Evolutionary conservation across 2,888 invertebrate genomes (phyloP), one percentile per base, ranked within the genome.

Genomic region (Ischnura elegans): DNA sequence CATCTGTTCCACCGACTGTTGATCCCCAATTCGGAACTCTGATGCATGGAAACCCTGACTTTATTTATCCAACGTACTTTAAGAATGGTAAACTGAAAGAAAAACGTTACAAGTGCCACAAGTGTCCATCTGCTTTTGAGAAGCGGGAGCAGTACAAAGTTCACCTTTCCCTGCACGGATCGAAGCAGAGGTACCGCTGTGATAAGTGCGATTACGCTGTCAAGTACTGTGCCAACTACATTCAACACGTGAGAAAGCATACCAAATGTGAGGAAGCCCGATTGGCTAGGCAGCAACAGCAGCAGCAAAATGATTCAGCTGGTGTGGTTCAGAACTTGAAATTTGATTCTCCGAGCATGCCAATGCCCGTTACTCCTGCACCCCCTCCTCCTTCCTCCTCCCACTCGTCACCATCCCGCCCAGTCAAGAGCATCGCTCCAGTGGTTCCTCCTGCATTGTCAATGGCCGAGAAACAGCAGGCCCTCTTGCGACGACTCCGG

Each of bases 111-210:
- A 98, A 98, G 96, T 98, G 98, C 95, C 97, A 97, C 95, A 98
- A 98, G 96, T 98, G 98, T 95, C 98, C 98, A 0, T 98, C 98
- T 87, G 98, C 98, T 0, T 98, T 98, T 96, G 98, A 98, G 95
- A 98, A 98, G 96, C 96, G 98, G 76, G 97, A 98, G 95, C 98
- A 98, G 95, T 98, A 98, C 95, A 98, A 98, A 95, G 97, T 98
- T 46, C 98, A 98, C 96, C 96, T 98, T 95, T 97, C 97, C 36
- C 96, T 98, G 87, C 98, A 98, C 95, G 98, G 98, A 5, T 98
- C 98, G 0, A 97, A 98, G 95, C 98, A 98, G 95, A 97, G 98
- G 94, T 98, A 98, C 95, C 97, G 97, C 95, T 98, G 98, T 96
- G 97, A 98, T 95, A 96, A 97, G 86, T 98, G 98, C 96, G 98